Percentiles rank a stretch among this genome's conserved stretches.
phyloP scores from a whole-genome alignment of 2,113 vertebrate genomes.

The Turnix velox region DNA sequence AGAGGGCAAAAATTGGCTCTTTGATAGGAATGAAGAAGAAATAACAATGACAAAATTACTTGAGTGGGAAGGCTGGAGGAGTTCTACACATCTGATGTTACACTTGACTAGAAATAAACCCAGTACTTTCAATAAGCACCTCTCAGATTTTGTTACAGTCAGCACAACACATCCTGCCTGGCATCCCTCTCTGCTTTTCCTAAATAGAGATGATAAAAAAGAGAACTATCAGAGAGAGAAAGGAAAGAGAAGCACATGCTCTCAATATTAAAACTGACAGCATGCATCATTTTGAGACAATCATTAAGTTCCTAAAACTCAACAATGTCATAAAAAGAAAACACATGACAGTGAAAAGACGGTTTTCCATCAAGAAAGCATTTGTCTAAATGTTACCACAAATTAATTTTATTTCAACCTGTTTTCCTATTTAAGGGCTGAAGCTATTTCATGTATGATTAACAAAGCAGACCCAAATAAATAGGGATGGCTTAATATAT shows the following conservation, averaged over 20 bases:
- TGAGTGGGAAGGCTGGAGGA: conserved; percentile 21
- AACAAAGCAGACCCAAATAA: background rate
- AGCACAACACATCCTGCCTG: background rate
- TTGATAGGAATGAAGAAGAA: conserved; percentile 17
- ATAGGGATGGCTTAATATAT: background rate
- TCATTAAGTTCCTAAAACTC: background rate
- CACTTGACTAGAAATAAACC: conserved; percentile 32
- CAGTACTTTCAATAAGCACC: background rate
- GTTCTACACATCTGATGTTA: background rate
- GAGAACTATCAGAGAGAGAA: background rate
- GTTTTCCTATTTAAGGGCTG: background rate
- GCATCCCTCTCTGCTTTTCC: background rate
- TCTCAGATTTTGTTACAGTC: background rate
- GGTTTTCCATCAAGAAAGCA: background rate
- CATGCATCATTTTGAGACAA: background rate
- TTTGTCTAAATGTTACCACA: background rate
- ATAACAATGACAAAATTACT: conserved; percentile 33
- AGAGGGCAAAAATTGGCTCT: background rate
- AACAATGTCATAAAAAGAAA: background rate
- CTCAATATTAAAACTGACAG: background rate
- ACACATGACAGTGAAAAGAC: background rate
- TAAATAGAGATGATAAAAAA: background rate
- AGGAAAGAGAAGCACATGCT: background rate
- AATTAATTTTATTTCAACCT: background rate
- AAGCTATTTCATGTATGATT: background rate